Percentiles rank a stretch among this genome's conserved stretches.
Conservation (phyloP, 2,113 vertebrate genomes). For the Catharus minimus region DNA sequence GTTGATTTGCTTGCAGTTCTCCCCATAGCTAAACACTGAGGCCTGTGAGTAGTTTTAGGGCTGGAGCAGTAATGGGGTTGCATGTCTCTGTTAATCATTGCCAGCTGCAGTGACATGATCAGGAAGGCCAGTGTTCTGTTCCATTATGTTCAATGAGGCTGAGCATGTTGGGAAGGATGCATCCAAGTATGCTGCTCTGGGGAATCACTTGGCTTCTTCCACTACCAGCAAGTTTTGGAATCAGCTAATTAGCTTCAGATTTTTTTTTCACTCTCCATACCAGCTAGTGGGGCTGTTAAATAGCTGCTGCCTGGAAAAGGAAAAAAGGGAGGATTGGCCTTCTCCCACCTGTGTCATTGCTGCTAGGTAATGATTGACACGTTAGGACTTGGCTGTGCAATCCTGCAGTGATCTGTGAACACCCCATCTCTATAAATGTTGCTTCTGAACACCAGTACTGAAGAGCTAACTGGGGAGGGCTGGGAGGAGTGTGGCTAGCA, state of each 20-base stretch:
- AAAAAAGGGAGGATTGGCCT: slow-evolving; percentile 73
- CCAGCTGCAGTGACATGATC: slow-evolving; percentile 80
- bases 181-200: slow-evolving; percentile 67
- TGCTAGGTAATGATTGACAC: slow-evolving; percentile 81
- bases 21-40: slow-evolving; percentile 70
- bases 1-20: slow-evolving; percentile 74
- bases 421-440: slow-evolving; percentile 67
- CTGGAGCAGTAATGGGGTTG: slow-evolving; percentile 75
- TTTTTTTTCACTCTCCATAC: slow-evolving; percentile 43
- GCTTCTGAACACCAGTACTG: slow-evolving; percentile 78
- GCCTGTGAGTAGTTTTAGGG: slow-evolving; percentile 77
- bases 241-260: slow-evolving; percentile 75
- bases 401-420: slow-evolving; percentile 71
- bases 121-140: slow-evolving; percentile 74
- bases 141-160: slow-evolving; percentile 61
- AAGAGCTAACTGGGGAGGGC: slow-evolving; percentile 62
- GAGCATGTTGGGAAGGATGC: slow-evolving; percentile 72
- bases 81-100: slow-evolving; percentile 81
- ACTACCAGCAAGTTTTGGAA: slow-evolving; percentile 68
- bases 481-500: slow-evolving; percentile 59
- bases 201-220: slow-evolving; percentile 74
- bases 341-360: slow-evolving; percentile 78
- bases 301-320: slow-evolving; percentile 70
- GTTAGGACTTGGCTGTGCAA: slow-evolving; percentile 76
- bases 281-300: slow-evolving; percentile 75